A percentile compares a stretch with the other conserved stretches of the same genome.
These are phyloP conservation scores for Maconellicoccus hirsutus DNA, from an alignment of 1,140 invertebrate genomes.

Conservation along the genomic window DNA sequence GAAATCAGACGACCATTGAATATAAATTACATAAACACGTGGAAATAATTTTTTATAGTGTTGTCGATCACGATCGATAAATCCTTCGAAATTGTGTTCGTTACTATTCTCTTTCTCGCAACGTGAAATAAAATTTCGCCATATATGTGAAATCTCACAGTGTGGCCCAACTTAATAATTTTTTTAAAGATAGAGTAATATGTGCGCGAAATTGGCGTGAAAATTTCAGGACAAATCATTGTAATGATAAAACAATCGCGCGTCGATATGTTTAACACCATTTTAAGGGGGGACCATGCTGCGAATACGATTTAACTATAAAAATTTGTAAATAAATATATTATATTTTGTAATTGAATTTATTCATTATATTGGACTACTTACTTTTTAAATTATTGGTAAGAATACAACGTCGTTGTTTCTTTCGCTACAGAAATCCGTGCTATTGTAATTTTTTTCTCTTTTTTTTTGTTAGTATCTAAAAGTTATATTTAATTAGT, in stretches of 20 bases:
- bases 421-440: not conserved
- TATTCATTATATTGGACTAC: constrained; percentile 1
- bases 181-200: not conserved
- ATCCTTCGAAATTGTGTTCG: too few relatives aligned
- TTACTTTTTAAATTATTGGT: constrained; percentile 1
- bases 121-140: too few relatives aligned
- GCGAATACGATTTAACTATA: not conserved
- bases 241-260: not conserved
- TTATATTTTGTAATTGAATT: not conserved
- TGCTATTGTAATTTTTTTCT: constrained; percentile 2
- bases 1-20: too few relatives aligned
- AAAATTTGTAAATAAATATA: not conserved
- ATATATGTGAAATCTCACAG: not conserved
- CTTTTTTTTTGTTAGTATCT: not conserved
- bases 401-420: not conserved
- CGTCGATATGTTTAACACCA: not conserved
- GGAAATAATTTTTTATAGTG: too few relatives aligned
- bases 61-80: too few relatives aligned
- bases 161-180: not conserved
- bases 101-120: too few relatives aligned
- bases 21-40: too few relatives aligned
- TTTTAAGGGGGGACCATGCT: not conserved
- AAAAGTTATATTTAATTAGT: not conserved
- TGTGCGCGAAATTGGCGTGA: not conserved
- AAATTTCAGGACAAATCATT: not conserved